Base-by-base conservation (phyloP, 2,113 vertebrate genomes). In the Hemichromis elongatus region DNA sequence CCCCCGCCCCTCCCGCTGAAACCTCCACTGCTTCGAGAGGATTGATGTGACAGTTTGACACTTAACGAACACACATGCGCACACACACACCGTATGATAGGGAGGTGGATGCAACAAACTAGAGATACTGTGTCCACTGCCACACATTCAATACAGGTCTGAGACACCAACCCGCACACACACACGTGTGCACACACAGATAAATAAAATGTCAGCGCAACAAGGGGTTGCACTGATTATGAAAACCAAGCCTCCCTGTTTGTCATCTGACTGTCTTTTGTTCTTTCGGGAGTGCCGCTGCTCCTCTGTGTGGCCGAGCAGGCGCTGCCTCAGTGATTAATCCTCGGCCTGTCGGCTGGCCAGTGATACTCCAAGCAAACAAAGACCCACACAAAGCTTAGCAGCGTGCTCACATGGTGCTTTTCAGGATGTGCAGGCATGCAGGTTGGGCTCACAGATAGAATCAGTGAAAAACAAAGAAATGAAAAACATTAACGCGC, bases 361-460 rank as follows among this genome's bases (percentile, higher is more conserved):
- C 86, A 21, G 77, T 24, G 90, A 94, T 92, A 93, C 81, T 66
- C 37, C 80, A 81, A 87, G 79, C 83, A 90, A 92, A 94, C 89
- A 90, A 86, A 82, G 82, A 75, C 21, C 68, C 87, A 42, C 35
- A 81, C 70, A 59, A 88, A 77, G 75, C 83, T 81, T 11, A 28
- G 57, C 79, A 16, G 63, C 7, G 9, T 35, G 57, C 40, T 77
- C 16, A 42, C 79, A 45, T 3, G 40, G 63, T 88, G 82, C 13
- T 35, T 86, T 86, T 91, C 56, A 84, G 75, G 78, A 77, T 75
- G 84, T 82, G 42, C 40, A 86, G 61, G 50, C 11, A 19, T 77
- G 80, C 61, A 73, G 81, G 57, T 85, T 37, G 57, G 47, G 26
- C 59, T 52, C 10, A 13, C 26, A 54, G 78, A 63, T 80, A 4